Evolutionary conservation across 1,140 invertebrate species (phyloP).

Genomic region (Riptortus pedestris): DNA sequence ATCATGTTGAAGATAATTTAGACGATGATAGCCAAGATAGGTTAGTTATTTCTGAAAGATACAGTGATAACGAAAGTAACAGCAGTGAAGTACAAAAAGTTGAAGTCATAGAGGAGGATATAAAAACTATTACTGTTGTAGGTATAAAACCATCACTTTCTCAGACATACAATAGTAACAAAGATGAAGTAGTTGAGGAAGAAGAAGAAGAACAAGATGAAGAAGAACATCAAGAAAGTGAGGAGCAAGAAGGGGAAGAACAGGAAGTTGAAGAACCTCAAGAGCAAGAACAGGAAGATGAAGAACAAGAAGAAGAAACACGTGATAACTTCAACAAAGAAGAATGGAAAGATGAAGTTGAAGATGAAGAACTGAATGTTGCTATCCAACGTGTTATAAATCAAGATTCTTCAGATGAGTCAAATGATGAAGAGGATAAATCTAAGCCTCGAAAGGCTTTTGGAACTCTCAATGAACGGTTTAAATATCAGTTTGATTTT

Average conservation of each 20-base stretch:
- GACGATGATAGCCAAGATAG: constrained; percentile 34
- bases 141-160: background rate
- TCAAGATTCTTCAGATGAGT: constrained; percentile 23
- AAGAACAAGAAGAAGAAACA: constrained; percentile 16
- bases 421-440: constrained; percentile 22
- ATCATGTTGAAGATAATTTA: constrained; percentile 22
- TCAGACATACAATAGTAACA: background rate
- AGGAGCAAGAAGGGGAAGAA: constrained; percentile 3
- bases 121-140: constrained; percentile 1
- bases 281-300: constrained; percentile 13
- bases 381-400: constrained; percentile 23
- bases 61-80: constrained; percentile 30
- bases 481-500: background rate
- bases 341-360: constrained; percentile 20
- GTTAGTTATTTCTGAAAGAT: constrained; percentile 38
- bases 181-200: constrained; percentile 13
- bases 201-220: constrained; percentile 16
- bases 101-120: background rate
- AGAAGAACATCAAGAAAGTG: constrained; percentile 12
- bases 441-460: no score
- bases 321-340: constrained; percentile 13
- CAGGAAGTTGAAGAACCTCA: constrained; percentile 9
- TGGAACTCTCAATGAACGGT: background rate
- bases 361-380: constrained; percentile 21
- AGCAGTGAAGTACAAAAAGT: background rate